Conservation (phyloP, 2,113 vertebrate species). For the Eupsittula cactorum region DNA sequence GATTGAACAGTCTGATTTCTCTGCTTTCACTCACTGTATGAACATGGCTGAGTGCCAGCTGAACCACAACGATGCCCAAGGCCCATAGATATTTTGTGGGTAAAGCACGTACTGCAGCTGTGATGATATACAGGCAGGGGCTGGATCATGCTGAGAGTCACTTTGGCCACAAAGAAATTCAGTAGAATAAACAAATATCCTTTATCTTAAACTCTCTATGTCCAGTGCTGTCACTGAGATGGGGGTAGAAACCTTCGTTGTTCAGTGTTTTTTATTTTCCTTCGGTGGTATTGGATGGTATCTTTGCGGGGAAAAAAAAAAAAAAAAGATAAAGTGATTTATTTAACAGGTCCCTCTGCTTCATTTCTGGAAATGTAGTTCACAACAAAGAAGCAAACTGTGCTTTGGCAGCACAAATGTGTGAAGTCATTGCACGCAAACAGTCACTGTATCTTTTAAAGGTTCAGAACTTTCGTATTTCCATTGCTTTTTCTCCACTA, state of each 20-base stretch:
- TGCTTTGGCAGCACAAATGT: not conserved
- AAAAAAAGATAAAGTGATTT: not conserved
- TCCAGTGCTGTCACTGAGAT: not conserved
- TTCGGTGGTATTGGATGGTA: not conserved
- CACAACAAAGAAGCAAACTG: not conserved
- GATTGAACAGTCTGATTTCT: not conserved
- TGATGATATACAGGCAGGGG: not conserved
- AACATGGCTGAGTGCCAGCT: constrained; percentile 13
- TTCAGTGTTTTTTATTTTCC: not conserved
- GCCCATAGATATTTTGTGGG: not conserved
- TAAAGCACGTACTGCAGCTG: not conserved
- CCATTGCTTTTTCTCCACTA: not conserved
- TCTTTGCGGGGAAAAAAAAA: not conserved
- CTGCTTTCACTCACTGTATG: not conserved
- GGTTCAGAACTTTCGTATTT: not conserved
- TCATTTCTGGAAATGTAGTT: not conserved
- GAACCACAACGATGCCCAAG: not conserved
- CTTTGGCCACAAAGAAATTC: constrained; percentile 2
- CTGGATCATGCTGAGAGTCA: not conserved
- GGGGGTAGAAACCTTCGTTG: not conserved
- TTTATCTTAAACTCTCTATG: not conserved
- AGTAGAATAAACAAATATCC: not conserved
- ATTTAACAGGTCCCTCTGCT: not conserved
- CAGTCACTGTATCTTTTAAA: not conserved
- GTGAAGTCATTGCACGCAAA: not conserved